These are phyloP conservation scores for Auanema sp. DNA, from an alignment of 2,888 invertebrate species.

Conservation along the genomic window DNA sequence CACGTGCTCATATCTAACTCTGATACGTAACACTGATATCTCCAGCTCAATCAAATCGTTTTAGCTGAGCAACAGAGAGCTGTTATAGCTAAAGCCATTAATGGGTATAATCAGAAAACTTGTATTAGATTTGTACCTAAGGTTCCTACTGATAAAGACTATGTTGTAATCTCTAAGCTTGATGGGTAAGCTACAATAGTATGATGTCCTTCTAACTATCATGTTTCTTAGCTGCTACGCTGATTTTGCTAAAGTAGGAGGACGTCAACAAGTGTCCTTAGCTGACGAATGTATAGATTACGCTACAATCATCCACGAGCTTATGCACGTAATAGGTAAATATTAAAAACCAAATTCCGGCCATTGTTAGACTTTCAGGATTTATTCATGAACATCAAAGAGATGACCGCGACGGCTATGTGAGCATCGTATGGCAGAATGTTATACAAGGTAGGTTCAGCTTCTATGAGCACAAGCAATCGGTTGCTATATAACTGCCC, in stretches of 20 bases:
- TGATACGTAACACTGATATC: too few species aligned
- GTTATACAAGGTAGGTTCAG: conserved; percentile 44
- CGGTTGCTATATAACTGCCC: too few species aligned
- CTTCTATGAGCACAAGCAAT: too few species aligned
- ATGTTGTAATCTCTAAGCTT: conserved; percentile 69
- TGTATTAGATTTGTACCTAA: conserved; percentile 74
- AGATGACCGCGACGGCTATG: conserved; percentile 59
- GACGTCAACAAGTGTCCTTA: conserved; percentile 76
- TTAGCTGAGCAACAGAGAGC: conserved; percentile 45
- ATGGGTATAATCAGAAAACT: conserved; percentile 71
- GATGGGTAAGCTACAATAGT: conserved; percentile 49
- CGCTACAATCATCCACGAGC: conserved; percentile 76
- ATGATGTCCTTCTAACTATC: too few species aligned
- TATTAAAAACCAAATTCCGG: neutral
- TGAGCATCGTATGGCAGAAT: conserved; percentile 55
- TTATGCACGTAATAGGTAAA: conserved; percentile 71
- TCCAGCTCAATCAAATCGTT: neutral
- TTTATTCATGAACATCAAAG: conserved; percentile 63
- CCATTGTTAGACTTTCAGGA: conserved; percentile 25
- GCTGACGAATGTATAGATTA: conserved; percentile 65
- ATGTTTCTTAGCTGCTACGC: conserved; percentile 73
- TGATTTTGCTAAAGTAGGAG: conserved; percentile 76
- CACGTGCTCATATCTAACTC: too few species aligned
- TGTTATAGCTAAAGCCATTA: conserved; percentile 70
- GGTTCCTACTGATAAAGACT: conserved; percentile 69